phyloP scores from a whole-genome alignment of 2,113 vertebrate genomes.

The Helogale parvula region DNA sequence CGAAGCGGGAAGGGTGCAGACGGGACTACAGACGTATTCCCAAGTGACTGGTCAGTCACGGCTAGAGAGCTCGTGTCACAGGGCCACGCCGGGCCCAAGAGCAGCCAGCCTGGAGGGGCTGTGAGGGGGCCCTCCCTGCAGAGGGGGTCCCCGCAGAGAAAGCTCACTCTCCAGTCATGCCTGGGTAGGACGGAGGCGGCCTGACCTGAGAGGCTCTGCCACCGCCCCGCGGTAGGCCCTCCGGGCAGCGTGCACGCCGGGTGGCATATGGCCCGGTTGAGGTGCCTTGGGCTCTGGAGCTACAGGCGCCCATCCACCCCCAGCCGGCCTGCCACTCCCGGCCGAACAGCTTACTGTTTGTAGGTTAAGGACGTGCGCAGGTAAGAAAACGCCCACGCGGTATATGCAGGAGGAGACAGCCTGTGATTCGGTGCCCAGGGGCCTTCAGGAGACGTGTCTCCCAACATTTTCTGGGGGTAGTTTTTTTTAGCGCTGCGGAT shows the following conservation, averaged over 20 bases:
- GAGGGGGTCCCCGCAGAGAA: not conserved
- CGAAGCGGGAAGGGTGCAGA: not conserved
- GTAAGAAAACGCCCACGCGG: rapidly evolving
- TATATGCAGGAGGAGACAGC: rapidly evolving
- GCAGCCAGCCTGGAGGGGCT: not conserved
- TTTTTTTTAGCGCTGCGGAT: not conserved
- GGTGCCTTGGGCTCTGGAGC: no score
- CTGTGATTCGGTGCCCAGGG: not conserved
- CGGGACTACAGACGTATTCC: not conserved
- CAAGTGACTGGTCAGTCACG: not conserved
- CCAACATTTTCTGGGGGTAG: not conserved
- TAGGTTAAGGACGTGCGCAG: not conserved
- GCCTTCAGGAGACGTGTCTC: not conserved
- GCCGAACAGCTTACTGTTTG: not conserved
- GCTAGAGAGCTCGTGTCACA: rapidly evolving
- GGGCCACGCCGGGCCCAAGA: no score
- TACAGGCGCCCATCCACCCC: not conserved
- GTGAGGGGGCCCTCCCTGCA: not conserved
- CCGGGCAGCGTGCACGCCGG: rapidly evolving
- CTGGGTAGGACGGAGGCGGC: not conserved
- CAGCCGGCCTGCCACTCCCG: not conserved
- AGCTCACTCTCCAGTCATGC: not conserved
- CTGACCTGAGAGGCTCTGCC: not conserved
- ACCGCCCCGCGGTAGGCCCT: rapidly evolving
- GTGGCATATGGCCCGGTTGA: rapidly evolving